Evolutionary conservation across 2,113 vertebrate species (phyloP).

Genomic region (Serranochromis macrocephalus): DNA sequence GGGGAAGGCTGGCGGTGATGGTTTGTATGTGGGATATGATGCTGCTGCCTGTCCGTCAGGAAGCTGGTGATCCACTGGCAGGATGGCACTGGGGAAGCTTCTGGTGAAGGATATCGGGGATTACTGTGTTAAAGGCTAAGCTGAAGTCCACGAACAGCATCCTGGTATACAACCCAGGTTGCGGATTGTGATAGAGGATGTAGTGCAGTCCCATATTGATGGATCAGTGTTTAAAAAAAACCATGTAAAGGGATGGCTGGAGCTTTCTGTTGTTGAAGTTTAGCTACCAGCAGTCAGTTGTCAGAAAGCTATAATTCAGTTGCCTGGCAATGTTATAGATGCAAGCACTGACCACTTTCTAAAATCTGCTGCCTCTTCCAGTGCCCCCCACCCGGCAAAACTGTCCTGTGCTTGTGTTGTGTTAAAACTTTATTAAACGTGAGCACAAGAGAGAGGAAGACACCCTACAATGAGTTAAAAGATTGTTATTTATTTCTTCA

Average conservation of each 20-base stretch:
- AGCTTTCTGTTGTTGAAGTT: neutral
- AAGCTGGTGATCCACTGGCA: neutral
- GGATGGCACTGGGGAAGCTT: neutral
- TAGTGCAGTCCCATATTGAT: neutral
- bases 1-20: neutral
- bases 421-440: neutral
- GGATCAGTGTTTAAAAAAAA: neutral
- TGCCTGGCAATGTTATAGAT: neutral
- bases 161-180: neutral
- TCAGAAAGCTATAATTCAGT: neutral
- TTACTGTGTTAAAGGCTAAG: neutral
- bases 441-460: neutral
- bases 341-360: neutral
- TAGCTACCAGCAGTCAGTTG: neutral
- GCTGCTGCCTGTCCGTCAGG: neutral
- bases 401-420: neutral
- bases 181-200: neutral
- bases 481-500: neutral
- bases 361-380: neutral
- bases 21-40: neutral
- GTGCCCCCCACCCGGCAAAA: neutral
- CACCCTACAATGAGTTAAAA: neutral
- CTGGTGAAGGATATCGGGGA: neutral
- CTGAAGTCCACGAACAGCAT: neutral
- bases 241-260: neutral